phyloP scores from a whole-genome alignment of 2,797 vertebrate species.

The Merluccius polli region DNA sequence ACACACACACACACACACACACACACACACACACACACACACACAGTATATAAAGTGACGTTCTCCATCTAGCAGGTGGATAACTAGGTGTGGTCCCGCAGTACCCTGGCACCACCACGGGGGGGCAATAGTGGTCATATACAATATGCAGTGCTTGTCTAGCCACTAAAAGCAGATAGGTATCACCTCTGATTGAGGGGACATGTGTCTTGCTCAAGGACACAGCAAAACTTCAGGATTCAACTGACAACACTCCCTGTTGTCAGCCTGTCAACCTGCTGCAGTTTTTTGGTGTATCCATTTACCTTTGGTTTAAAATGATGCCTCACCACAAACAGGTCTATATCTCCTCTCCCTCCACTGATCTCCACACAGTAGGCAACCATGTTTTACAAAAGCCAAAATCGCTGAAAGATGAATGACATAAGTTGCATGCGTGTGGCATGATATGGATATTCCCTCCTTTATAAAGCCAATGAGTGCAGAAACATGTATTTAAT shows the following conservation, averaged over 20 bases:
- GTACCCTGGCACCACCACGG: neutral
- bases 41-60: neutral
- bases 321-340: neutral
- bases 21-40: neutral
- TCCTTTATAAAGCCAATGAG: neutral
- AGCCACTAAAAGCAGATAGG: neutral
- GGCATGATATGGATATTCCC: neutral
- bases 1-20: neutral
- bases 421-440: too few relatives aligned
- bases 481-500: neutral
- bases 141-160: neutral
- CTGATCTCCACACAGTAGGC: neutral
- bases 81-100: constrained; percentile 1
- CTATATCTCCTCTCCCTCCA: neutral
- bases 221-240: neutral
- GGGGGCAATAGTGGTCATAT: neutral
- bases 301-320: too few relatives aligned
- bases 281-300: too few relatives aligned
- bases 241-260: too few relatives aligned
- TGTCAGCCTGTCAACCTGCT: neutral
- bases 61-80: neutral
- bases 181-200: neutral
- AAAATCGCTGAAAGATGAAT: too few relatives aligned
- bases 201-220: neutral
- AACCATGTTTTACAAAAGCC: too few relatives aligned